phyloP scores from a whole-genome alignment of 2,113 vertebrate species.

The Pseudonaja textilis region DNA sequence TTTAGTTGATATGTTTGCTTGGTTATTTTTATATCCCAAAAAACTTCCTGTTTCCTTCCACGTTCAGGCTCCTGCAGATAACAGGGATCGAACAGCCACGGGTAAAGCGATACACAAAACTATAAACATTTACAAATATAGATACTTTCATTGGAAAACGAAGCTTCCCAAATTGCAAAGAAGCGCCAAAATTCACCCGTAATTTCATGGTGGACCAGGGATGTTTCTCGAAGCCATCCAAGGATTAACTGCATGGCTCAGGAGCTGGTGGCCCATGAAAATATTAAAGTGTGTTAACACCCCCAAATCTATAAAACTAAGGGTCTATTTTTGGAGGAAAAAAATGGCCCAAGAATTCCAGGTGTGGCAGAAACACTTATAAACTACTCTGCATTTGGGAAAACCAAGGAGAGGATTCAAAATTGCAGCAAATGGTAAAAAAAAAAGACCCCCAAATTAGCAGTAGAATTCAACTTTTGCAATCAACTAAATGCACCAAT shows the following conservation, averaged over 20 bases:
- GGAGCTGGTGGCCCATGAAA: neutral
- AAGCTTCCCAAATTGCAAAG: too few relatives aligned
- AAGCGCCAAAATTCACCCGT: neutral
- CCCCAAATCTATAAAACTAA: neutral
- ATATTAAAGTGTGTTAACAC: too few relatives aligned
- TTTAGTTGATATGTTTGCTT: neutral
- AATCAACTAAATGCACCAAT: neutral
- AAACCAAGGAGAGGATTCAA: neutral
- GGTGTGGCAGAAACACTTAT: neutral
- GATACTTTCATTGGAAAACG: neutral
- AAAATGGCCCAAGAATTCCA: neutral
- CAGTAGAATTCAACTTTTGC: neutral
- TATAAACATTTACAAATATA: neutral
- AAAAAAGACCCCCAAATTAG: neutral
- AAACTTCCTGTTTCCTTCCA: neutral
- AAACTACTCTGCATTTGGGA: neutral
- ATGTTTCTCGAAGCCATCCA: neutral
- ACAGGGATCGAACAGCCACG: neutral
- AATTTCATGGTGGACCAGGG: neutral
- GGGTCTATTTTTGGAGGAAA: accelerated
- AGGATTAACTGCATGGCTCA: neutral
- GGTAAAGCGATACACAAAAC: neutral
- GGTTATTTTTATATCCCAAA: neutral
- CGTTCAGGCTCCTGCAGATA: too few relatives aligned
- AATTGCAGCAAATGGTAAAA: neutral